phyloP scores from a whole-genome alignment of 2,113 vertebrate genomes.

The Neotragus moschatus region DNA sequence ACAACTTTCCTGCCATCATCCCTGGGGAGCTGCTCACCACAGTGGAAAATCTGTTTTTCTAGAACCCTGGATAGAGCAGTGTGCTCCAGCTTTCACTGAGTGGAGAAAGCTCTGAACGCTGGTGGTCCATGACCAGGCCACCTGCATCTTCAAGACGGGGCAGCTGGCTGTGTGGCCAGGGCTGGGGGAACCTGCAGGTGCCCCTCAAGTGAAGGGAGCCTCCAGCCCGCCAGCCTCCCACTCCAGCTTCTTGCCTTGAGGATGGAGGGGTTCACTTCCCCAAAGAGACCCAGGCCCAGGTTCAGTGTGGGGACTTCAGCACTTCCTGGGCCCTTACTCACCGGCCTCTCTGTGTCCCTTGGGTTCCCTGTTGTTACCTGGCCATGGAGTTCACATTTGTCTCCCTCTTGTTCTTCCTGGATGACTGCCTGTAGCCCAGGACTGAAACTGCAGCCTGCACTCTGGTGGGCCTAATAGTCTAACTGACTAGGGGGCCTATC shows the following conservation, averaged over 20 bases:
- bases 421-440: neutral
- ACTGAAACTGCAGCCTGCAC: rapidly evolving
- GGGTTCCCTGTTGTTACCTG: neutral
- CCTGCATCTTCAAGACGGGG: rapidly evolving
- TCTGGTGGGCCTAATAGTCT: neutral
- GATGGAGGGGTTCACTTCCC: neutral
- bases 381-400: too few relatives aligned
- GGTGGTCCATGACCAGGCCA: rapidly evolving
- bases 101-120: rapidly evolving
- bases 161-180: neutral
- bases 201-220: rapidly evolving
- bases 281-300: neutral
- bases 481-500: neutral
- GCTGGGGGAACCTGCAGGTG: neutral
- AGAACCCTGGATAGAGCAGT: neutral
- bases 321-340: neutral
- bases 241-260: neutral
- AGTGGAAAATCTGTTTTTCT: neutral
- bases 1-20: neutral
- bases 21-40: neutral
- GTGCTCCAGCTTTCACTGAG: neutral
- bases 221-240: neutral
- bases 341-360: neutral
- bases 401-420: neutral
- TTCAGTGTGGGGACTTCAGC: neutral